phyloP scores from a whole-genome alignment of 2,113 vertebrate genomes.

The Protobothrops flavoviridis region DNA sequence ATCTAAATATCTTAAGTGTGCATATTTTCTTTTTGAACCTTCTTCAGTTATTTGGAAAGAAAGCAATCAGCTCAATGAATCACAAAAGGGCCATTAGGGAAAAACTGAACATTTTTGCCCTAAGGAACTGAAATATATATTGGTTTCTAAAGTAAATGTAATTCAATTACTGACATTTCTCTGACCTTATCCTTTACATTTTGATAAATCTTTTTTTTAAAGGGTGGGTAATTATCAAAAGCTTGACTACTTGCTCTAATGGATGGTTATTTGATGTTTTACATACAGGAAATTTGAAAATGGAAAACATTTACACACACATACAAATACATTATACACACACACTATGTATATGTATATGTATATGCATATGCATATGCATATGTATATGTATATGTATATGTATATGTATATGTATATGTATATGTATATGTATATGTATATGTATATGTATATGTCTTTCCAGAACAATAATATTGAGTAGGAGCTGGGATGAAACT shows the following conservation, averaged over 20 bases:
- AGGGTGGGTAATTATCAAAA: not conserved
- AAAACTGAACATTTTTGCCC: too few relatives aligned
- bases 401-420: not conserved
- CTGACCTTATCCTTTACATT: not conserved
- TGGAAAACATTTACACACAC: not conserved
- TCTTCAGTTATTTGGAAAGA: too few relatives aligned
- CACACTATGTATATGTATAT: too few relatives aligned
- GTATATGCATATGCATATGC: not conserved
- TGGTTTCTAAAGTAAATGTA: too few relatives aligned
- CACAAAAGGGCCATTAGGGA: too few relatives aligned
- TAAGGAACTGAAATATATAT: too few relatives aligned
- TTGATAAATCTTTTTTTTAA: not conserved
- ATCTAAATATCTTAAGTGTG: too few relatives aligned
- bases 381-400: too few relatives aligned
- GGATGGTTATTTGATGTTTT: not conserved
- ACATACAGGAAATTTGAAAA: not conserved
- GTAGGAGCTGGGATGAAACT: not conserved
- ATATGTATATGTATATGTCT: not conserved
- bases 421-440: not conserved
- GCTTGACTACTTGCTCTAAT: not conserved
- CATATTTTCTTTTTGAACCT: too few relatives aligned
- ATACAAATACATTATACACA: too few relatives aligned
- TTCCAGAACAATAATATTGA: not conserved
- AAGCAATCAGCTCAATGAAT: too few relatives aligned
- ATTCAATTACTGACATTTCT: not conserved